Base-by-base conservation (phyloP, 2,797 vertebrate genomes). In the Choloepus didactylus region DNA sequence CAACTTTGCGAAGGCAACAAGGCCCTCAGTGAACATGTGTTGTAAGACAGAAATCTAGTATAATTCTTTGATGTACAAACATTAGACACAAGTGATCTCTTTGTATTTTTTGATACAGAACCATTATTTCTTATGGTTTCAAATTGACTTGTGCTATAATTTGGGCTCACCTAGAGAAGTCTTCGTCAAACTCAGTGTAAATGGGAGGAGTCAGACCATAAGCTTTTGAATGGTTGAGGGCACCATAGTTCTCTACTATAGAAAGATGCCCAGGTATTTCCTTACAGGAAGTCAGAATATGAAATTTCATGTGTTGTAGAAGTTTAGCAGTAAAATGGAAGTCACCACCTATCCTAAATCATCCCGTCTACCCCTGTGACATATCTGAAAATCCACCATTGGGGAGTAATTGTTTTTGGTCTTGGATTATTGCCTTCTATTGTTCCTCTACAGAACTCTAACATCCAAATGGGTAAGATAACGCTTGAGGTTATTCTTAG, bases 371-470 rank as follows among this genome's bases (percentile, higher is more conserved):
- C 51, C 29, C 19, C 11, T 25, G 51, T 83, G 88, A 46, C 35
- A 5, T 72, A 46, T 15, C 64, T 69, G 9, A 38, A 88, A 46
- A 67, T 49, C n/a, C 19, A 94, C 41, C 41, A 44, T 6, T 56
- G 25, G 35, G 29, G 69, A 81, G 54, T 64, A 85, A 67, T 69
- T 59, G 35, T 41, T 66, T 91, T 88, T 79, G 41, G 5, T 25
- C n/a, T 51, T 89, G 35, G 35, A 72, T 94, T 92, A 85, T 75
- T 82, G 19, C 62, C 35, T 89, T 75, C 35, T n/a, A 1, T 75
- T 81, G 14, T 29, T 69, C 21, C 9, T 29, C 31, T 86, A 89
- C 49, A 35, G 89, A 62, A 73, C 29, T 9, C 10, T 82, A 56
- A 54, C 60, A 85, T 62, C 38, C 66, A 64, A 75, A 86, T 70